Evolutionary conservation across 2,797 vertebrate genomes (phyloP), one percentile per base, ranked within the genome.

Genomic region (Knipowitschia caucasica): DNA sequence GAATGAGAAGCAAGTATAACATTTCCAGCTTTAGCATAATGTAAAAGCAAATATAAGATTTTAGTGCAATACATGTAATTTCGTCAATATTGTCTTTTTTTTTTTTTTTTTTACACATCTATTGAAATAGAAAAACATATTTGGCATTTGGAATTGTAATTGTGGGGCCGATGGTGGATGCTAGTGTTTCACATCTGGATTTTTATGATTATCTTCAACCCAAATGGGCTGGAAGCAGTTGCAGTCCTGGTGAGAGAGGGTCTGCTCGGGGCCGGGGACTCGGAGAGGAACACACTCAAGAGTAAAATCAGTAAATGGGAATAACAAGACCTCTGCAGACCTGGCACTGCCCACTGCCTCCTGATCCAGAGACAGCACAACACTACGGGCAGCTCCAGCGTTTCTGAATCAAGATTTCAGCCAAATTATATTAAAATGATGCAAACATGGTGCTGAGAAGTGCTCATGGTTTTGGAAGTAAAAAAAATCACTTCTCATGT

Each of bases 261-360:
- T 2, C 18, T 14, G 21, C n/a, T n/a, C n/a, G n/a, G 40, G 2
- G 14, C 14, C 21, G 2, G 6, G 21, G 21, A 12, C 10, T 2
- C 39, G 1, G 11, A 14, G 23, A 23, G 40, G 40, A 43, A 25
- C 7, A 25, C 5, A 7, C 23, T 43, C 40, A 14, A 43, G 40
- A 24, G 23, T n/a, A 44, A 44, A 26, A 43, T n/a, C 5, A 43
- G 23, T 26, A 42, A 43, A 43, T 7, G 2, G 23, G 6, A 43
- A 43, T 25, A 43, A 43, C 40, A 25, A 43, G 40, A 25, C 8
- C 39, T 42, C 21, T 6, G 21, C 40, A 43, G 21, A 40, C 20
- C 18, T 40, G 12, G 10, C 11, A 42, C 18, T 42, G 39, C 10
- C 18, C 20, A 23, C 39, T 42, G 3, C 11, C 20, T 5, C 20